These are phyloP conservation scores for Bunonema sp. DNA, from an alignment of 2,888 invertebrate species.

Conservation along the genomic window DNA sequence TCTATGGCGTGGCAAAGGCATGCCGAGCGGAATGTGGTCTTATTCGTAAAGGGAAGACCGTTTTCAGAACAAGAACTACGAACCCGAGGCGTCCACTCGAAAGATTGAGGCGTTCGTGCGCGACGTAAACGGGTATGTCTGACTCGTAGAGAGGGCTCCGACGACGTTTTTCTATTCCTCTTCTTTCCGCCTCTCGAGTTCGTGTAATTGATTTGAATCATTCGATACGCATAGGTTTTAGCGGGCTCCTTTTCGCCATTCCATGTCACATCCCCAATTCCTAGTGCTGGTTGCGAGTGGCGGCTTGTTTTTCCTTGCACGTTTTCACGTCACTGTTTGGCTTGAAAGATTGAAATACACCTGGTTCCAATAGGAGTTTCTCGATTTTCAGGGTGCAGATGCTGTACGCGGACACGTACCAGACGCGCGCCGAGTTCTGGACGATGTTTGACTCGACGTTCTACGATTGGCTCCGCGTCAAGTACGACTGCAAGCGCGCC, in stretches of 20 bases:
- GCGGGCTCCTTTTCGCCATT: no score
- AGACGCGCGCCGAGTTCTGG: conserved; percentile 61
- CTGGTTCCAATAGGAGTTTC: no score
- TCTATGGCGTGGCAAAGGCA: no score
- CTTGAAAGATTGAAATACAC: no score
- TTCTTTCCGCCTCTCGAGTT: no score
- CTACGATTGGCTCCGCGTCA: conserved; percentile 49
- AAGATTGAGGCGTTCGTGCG: conserved; percentile 60
- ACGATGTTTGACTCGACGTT: conserved; percentile 65
- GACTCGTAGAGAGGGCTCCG: no score
- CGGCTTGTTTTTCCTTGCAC: no score
- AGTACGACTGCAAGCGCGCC: conserved; percentile 57
- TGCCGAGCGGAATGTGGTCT: not conserved
- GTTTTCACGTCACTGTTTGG: not conserved
- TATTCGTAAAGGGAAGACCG: not conserved
- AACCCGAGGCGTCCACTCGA: conserved; percentile 57
- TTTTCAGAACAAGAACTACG: conserved; percentile 45
- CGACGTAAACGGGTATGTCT: conserved; percentile 53
- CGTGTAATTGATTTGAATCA: no score
- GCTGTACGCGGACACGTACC: conserved; percentile 68
- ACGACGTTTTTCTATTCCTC: no score
- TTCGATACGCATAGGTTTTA: no score
- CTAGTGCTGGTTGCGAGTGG: no score
- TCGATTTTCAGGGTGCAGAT: conserved; percentile 63
- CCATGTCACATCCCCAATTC: no score